phyloP scores from a whole-genome alignment of 2,113 vertebrate species.

The Corythornis cristatus region DNA sequence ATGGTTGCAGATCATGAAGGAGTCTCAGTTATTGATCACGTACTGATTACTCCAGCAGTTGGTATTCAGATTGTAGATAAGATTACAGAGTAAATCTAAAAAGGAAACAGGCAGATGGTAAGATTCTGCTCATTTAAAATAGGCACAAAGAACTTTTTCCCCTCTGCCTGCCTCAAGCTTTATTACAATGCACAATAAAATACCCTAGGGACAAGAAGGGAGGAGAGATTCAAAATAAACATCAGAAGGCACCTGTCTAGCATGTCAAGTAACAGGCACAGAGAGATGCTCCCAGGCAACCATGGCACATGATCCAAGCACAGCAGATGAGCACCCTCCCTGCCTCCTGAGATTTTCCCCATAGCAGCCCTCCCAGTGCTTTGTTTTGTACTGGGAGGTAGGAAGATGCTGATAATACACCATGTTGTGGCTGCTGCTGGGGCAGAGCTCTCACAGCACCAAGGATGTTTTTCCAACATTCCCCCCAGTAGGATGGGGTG shows the following conservation, averaged over 20 bases:
- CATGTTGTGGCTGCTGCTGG: no score
- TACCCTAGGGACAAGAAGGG: neutral
- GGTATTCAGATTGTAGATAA: neutral
- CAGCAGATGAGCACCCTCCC: neutral
- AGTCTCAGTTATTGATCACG: neutral
- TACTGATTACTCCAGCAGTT: neutral
- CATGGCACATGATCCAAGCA: rapidly evolving
- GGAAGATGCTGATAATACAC: no score
- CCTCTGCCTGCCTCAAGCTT: neutral
- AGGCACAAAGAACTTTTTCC: constrained; percentile 1
- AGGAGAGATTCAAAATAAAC: constrained; percentile 21
- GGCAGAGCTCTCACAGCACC: no score
- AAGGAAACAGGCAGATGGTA: neutral
- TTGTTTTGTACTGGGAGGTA: no score
- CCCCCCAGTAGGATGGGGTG: no score
- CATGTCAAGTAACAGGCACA: neutral
- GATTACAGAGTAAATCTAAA: constrained; percentile 1
- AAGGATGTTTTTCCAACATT: no score
- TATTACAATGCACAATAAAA: constrained; percentile 5
- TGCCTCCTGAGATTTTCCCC: neutral
- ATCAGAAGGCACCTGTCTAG: neutral
- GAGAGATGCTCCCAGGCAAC: neutral
- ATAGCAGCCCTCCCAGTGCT: no score
- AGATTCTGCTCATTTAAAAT: constrained; percentile 16
- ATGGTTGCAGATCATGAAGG: neutral